Evolutionary conservation across 1,140 invertebrate species (phyloP), one percentile per base, ranked within the genome.

Genomic region (Pseudomyrmex dendroicus): DNA sequence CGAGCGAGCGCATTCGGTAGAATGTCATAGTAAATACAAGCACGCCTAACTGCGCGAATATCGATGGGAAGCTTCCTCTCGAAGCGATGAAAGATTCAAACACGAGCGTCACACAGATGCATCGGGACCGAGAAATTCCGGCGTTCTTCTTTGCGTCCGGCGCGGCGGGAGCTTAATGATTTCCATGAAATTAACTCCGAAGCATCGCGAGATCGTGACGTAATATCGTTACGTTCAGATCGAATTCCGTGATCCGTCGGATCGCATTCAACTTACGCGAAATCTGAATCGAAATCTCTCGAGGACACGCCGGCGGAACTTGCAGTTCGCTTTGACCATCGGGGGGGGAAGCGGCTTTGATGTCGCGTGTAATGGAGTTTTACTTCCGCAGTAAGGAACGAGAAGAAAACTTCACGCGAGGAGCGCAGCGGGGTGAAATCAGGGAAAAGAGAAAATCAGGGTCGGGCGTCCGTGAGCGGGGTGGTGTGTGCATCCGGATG

Each of bases 341-440:
- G 12, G 48, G 22, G 12, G 48, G 22, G 22, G 66, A 84, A 61
- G 22, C 46, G 62, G 84, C 83, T 90, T 90, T 90, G 89, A 90
- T 85, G 86, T 89, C 83, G 84, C 78, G 52, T 73, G 74, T 84
- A 84, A 88, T 85, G 54, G 83, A 90, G 84, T 90, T 89, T 86
- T 84, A 87, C 83, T 76, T 77, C 56, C 77, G 17, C 44, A 64
- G 56, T 57, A 76, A 76, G 61, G 82, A 73, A 70, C 83, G 82
- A 3, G 72, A 50, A 59, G 80, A 76, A 66, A 76, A 85, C 78
- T 82, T 83, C 35, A 9, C 35, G 70, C 8, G 20, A 48, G 46
- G 7, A 44, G 61, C 56, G 22, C 0, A 7, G 35, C 35, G 35
- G 35, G 35, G 5, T 35, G 5, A 35, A 35, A 35, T 35, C 35